phyloP scores from a whole-genome alignment of 2,797 vertebrate species.

The Champsocephalus esox region DNA sequence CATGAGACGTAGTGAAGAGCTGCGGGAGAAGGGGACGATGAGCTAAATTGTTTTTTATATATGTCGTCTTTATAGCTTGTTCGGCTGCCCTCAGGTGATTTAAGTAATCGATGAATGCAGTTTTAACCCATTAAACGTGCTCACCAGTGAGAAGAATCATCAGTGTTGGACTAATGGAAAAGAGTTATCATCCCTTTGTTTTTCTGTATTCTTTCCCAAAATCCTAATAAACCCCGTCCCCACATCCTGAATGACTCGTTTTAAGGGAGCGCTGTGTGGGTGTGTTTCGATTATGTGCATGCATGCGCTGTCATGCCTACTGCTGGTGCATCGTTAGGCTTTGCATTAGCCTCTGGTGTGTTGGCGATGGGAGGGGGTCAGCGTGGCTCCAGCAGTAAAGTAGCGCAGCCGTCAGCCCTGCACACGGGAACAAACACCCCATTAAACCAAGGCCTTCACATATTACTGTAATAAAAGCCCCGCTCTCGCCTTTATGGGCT shows the following conservation, averaged over 20 bases:
- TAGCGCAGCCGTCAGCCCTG: slow-evolving; percentile 54
- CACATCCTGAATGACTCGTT: slow-evolving; percentile 18
- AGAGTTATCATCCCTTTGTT: neutral
- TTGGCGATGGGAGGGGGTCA: slow-evolving; percentile 43
- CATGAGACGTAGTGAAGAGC: too few relatives aligned
- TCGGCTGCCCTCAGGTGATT: neutral
- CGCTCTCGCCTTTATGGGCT: slow-evolving; percentile 77
- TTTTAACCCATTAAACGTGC: neutral
- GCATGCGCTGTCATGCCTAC: slow-evolving; percentile 52
- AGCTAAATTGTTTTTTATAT: neutral
- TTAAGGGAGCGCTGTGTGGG: neutral
- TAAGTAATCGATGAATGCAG: neutral
- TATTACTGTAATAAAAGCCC: slow-evolving; percentile 83
- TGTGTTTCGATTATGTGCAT: slow-evolving; percentile 32
- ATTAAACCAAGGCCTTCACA: slow-evolving; percentile 78
- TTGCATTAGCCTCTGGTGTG: slow-evolving; percentile 76
- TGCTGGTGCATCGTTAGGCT: slow-evolving; percentile 71
- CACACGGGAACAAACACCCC: slow-evolving; percentile 78
- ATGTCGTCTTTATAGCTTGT: slow-evolving; percentile 4
- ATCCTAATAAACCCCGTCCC: slow-evolving; percentile 5
- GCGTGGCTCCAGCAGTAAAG: slow-evolving; percentile 56
- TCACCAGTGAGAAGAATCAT: neutral
- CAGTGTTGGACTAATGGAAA: neutral
- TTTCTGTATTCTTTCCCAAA: neutral
- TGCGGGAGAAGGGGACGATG: too few relatives aligned